Percentiles rank a stretch among this genome's conserved stretches.
Conservation (phyloP, 2,888 invertebrate genomes). For the Neuroscelio doddi region DNA sequence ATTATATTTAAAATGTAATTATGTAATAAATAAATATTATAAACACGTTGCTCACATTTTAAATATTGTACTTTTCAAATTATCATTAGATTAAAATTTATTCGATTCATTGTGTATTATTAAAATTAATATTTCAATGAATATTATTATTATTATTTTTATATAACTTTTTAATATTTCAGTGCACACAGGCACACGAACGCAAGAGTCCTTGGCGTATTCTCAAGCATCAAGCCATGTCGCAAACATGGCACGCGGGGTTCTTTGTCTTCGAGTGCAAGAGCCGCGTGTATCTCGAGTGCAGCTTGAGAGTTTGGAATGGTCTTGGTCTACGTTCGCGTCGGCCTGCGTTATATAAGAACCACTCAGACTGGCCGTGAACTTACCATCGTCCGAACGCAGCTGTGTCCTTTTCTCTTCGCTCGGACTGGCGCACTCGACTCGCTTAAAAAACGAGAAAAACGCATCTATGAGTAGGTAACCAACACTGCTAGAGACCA, state of each 20-base stretch:
- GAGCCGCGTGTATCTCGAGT: constrained; percentile 48
- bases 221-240: constrained; percentile 27
- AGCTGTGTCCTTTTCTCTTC: constrained; percentile 52
- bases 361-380: constrained; percentile 69
- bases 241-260: constrained; percentile 27
- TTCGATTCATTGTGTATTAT: background rate
- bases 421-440: constrained; percentile 38
- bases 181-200: too few species aligned
- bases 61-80: too few species aligned
- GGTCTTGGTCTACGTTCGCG: constrained; percentile 42
- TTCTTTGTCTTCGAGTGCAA: constrained; percentile 44
- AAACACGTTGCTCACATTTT: too few species aligned
- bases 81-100: too few species aligned
- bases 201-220: constrained; percentile 30
- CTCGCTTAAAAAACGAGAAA: constrained; percentile 42
- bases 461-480: constrained; percentile 39
- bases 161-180: too few species aligned
- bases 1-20: too few species aligned
- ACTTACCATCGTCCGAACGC: constrained; percentile 66
- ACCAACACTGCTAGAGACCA: constrained; percentile 23
- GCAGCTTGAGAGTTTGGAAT: constrained; percentile 47
- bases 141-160: too few species aligned
- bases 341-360: constrained; percentile 50
- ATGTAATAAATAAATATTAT: too few species aligned
- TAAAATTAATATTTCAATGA: too few species aligned